Conservation (phyloP, 1,140 invertebrate species). For the Temnothorax nylanderi region DNA sequence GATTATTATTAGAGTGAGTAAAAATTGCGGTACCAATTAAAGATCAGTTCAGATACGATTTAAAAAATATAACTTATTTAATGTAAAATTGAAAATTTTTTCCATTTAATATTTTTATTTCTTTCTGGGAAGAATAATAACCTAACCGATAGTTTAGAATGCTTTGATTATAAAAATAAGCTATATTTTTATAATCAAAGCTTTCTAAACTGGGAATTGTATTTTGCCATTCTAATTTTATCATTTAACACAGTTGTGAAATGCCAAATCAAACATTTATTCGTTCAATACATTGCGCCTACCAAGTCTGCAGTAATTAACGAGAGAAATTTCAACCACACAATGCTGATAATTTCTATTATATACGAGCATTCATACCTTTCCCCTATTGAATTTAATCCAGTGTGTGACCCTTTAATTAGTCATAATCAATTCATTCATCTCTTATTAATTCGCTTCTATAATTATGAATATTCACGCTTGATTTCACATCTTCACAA, state of each 20-base stretch:
- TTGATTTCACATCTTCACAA: slow-evolving; percentile 18
- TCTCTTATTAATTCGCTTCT: not conserved
- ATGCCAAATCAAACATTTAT: slow-evolving; percentile 5
- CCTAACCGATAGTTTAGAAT: not conserved
- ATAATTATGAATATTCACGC: slow-evolving; percentile 26
- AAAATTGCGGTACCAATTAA: not conserved
- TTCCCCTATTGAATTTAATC: slow-evolving; percentile 30
- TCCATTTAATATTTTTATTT: not conserved
- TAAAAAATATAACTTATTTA: not conserved
- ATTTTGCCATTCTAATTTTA: not conserved
- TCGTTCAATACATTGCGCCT: not conserved
- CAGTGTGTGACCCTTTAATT: not conserved
- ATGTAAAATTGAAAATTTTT: not conserved
- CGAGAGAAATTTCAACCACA: slow-evolving; percentile 7
- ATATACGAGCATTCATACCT: not conserved
- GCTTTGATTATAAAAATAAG: not conserved
- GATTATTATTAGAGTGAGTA: not conserved
- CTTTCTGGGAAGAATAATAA: not conserved
- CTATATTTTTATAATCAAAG: not conserved
- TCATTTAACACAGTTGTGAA: not conserved
- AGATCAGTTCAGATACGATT: not conserved
- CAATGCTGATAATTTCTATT: not conserved
- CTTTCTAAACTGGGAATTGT: not conserved
- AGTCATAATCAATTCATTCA: slow-evolving; percentile 6
- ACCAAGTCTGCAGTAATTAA: not conserved